phyloP scores from a whole-genome alignment of 2,113 vertebrate genomes.

The Choloepus hoffmanni region DNA sequence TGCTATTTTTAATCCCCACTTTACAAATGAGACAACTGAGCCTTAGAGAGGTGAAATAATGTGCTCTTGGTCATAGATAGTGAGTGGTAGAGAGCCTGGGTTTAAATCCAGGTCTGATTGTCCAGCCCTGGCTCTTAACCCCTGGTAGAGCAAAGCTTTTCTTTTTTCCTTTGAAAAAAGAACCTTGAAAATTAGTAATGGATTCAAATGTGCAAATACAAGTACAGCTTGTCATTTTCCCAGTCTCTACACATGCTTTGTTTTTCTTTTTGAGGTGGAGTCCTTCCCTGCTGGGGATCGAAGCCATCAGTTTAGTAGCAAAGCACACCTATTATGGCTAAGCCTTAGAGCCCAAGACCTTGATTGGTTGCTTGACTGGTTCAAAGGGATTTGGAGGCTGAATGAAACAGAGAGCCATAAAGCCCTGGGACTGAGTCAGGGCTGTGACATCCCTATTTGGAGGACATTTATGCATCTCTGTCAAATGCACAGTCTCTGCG shows the following conservation, averaged over 20 bases:
- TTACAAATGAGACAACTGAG: not conserved
- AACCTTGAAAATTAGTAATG: slow-evolving; percentile 10
- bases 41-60: not conserved
- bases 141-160: not conserved
- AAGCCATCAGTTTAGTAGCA: not conserved
- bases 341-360: not conserved
- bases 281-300: not conserved
- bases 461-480: not conserved
- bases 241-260: not conserved
- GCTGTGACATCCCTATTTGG: not conserved
- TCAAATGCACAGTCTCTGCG: not conserved
- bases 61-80: not conserved
- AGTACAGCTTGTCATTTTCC: not conserved
- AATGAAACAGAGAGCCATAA: not conserved
- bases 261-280: not conserved
- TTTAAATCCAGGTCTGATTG: not conserved
- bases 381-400: slow-evolving; percentile 22
- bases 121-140: slow-evolving; percentile 10
- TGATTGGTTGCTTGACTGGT: not conserved
- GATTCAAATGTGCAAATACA: not conserved
- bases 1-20: not conserved
- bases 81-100: not conserved
- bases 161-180: not conserved
- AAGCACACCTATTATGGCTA: not conserved
- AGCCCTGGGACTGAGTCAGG: not conserved